phyloP scores from a whole-genome alignment of 2,888 invertebrate genomes.

The Byasa hedistus region DNA sequence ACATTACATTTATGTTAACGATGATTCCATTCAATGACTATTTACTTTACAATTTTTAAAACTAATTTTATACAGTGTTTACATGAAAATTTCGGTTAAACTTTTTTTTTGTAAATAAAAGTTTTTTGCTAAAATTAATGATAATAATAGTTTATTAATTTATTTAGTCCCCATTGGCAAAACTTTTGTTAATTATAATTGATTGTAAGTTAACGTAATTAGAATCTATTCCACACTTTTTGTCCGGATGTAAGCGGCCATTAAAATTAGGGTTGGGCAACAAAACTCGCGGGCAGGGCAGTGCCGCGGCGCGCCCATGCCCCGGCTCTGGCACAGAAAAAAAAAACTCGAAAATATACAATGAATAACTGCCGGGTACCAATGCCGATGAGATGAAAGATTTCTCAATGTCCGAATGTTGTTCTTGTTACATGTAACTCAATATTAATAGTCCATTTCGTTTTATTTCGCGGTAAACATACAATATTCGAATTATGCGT shows the following conservation, averaged over 20 bases:
- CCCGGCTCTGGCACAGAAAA: constrained; percentile 55
- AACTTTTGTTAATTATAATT: constrained; percentile 7
- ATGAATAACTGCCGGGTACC: constrained; percentile 67
- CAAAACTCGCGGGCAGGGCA: constrained; percentile 69
- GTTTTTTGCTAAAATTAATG: no score
- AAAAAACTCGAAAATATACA: constrained; percentile 56
- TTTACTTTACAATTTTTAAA: no score
- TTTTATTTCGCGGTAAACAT: constrained; percentile 33
- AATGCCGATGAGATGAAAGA: constrained; percentile 74
- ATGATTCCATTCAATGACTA: not conserved
- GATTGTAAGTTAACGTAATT: constrained; percentile 18
- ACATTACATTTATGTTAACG: not conserved
- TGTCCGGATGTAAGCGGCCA: constrained; percentile 78
- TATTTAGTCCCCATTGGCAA: not conserved
- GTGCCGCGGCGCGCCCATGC: constrained; percentile 67
- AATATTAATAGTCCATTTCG: constrained; percentile 53
- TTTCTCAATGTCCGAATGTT: constrained; percentile 71
- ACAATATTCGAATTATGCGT: constrained; percentile 26
- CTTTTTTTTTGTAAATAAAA: no score
- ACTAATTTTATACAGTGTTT: no score
- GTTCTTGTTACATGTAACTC: constrained; percentile 70
- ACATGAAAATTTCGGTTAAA: no score
- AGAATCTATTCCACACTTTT: constrained; percentile 59
- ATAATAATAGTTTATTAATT: no score
- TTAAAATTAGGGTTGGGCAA: constrained; percentile 80